Evolutionary conservation across 2,113 vertebrate species (phyloP).

Genomic region (Thalassarche chlororhynchos): DNA sequence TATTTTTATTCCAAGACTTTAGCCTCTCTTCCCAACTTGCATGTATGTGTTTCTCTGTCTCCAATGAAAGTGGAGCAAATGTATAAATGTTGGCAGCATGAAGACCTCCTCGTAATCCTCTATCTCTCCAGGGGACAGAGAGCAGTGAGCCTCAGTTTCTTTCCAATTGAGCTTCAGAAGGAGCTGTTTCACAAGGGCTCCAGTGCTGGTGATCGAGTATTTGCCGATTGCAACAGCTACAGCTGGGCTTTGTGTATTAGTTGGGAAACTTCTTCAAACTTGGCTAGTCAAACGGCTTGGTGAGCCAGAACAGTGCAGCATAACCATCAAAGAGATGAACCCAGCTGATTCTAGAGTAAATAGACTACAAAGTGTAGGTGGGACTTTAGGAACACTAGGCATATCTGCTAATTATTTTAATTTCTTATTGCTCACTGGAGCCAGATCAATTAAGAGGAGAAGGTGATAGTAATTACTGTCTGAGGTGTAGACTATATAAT

Average conservation of each 20-base stretch:
- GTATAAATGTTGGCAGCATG: background rate
- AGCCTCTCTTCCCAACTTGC: background rate
- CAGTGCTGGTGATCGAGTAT: background rate
- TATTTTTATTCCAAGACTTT: slow-evolving; percentile 26
- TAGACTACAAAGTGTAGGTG: slow-evolving; percentile 3
- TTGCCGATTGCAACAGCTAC: background rate
- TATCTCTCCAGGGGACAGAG: background rate
- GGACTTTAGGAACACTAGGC: background rate
- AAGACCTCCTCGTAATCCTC: background rate
- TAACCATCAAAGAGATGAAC: background rate
- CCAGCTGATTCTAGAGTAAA: background rate
- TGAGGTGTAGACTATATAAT: slow-evolving; percentile 25
- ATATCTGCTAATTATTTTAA: slow-evolving; percentile 64
- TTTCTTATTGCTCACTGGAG: slow-evolving; percentile 54
- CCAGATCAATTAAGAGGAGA: slow-evolving; percentile 49
- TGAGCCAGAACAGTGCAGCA: background rate
- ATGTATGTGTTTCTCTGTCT: background rate
- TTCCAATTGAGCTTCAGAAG: background rate
- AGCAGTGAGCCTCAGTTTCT: background rate
- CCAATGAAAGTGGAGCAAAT: background rate
- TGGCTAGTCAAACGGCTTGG: rapidly evolving
- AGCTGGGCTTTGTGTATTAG: background rate
- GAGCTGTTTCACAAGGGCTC: background rate
- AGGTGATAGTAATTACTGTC: slow-evolving; percentile 61
- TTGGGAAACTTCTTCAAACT: background rate